phyloP scores from a whole-genome alignment of 2,113 vertebrate species.

The Otocyon megalotis region DNA sequence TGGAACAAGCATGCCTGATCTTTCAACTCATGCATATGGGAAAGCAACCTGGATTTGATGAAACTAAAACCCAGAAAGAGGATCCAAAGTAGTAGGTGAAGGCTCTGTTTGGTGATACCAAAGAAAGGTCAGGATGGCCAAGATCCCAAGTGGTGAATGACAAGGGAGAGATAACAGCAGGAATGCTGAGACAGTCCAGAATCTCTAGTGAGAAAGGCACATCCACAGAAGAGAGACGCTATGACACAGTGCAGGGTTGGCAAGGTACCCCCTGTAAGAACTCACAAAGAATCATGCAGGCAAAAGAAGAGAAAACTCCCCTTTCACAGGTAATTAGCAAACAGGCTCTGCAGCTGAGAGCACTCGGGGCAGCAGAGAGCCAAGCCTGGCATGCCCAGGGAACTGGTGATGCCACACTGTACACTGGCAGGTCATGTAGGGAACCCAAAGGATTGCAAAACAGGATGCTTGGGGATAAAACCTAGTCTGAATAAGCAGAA shows the following conservation, averaged over 20 bases:
- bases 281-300: background rate
- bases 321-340: background rate
- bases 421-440: constrained; percentile 72
- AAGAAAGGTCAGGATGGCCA: background rate
- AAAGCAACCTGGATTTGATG: background rate
- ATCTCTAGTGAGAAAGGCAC: background rate
- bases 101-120: background rate
- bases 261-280: background rate
- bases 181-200: background rate
- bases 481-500: constrained; percentile 80
- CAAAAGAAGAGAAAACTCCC: background rate
- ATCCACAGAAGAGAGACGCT: background rate
- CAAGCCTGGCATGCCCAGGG: constrained; percentile 53
- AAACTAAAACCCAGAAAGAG: background rate
- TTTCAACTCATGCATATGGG: background rate
- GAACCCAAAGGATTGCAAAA: constrained; percentile 82
- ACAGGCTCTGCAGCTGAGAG: background rate
- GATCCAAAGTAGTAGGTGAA: background rate
- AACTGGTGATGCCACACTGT: constrained; percentile 72
- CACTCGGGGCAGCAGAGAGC: constrained; percentile 60
- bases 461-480: constrained; percentile 84
- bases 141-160: background rate
- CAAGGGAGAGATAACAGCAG: background rate
- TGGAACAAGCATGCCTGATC: background rate
- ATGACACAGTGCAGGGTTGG: background rate